phyloP scores from a whole-genome alignment of 2,113 vertebrate species.

The Stomatorhinus ivindoensis region DNA sequence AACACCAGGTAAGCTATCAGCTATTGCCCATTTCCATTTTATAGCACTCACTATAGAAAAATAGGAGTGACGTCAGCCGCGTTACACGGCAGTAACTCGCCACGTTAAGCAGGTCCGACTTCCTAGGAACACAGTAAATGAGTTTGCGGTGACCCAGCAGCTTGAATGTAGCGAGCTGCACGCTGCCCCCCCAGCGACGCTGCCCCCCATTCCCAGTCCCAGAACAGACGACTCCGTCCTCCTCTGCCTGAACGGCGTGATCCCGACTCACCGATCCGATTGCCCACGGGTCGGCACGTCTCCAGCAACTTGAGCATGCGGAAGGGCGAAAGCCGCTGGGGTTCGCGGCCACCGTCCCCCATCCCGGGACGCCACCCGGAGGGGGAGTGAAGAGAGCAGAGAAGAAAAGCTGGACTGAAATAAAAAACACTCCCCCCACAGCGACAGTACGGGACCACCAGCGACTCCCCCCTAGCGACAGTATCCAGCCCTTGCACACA shows the following conservation, averaged over 20 bases:
- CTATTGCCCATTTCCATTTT: background rate
- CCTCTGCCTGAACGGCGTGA: background rate
- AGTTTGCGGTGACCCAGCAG: background rate
- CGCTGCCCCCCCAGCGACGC: background rate
- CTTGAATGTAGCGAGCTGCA: background rate
- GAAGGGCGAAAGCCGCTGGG: slow-evolving; percentile 56
- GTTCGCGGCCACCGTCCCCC: slow-evolving; percentile 36
- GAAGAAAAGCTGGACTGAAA: background rate
- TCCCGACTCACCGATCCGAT: slow-evolving; percentile 55
- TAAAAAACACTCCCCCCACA: background rate
- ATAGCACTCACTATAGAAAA: background rate
- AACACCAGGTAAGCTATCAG: background rate
- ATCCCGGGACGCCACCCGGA: slow-evolving; percentile 15
- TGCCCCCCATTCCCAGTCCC: background rate
- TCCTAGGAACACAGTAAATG: background rate
- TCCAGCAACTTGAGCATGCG: slow-evolving; percentile 60
- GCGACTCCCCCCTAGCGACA: background rate
- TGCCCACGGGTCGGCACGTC: slow-evolving; percentile 51
- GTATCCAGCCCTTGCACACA: background rate
- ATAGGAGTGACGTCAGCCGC: background rate
- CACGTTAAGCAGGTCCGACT: background rate
- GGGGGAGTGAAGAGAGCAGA: background rate
- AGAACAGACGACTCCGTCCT: background rate
- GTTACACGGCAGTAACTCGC: background rate
- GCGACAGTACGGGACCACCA: background rate